These are phyloP conservation scores for Podarcis raffonei DNA, from an alignment of 2,113 vertebrate species.

Conservation along the genomic window DNA sequence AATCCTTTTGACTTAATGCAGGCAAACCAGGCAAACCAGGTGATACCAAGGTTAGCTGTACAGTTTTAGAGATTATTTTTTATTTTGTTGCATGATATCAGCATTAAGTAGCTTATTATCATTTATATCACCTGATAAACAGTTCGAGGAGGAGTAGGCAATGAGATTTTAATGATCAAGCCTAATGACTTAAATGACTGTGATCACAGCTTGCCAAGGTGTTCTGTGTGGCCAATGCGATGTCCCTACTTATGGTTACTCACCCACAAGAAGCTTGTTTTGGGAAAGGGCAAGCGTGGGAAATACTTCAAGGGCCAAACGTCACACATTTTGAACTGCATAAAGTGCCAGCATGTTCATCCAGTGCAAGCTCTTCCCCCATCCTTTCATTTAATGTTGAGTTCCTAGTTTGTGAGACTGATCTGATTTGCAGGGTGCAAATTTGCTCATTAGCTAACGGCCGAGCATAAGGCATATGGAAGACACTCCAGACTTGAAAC, in stretches of 20 bases:
- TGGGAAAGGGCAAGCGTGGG: neutral
- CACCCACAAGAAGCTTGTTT: neutral
- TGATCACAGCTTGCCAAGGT: neutral
- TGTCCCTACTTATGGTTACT: neutral
- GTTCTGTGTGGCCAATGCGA: neutral
- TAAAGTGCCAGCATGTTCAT: neutral
- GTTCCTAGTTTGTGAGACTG: neutral
- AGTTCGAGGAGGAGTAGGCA: neutral
- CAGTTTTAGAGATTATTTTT: neutral
- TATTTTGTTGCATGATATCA: neutral
- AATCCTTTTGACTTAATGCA: neutral
- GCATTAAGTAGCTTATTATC: neutral
- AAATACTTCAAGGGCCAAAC: neutral
- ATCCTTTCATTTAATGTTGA: neutral
- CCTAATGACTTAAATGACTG: too few relatives aligned
- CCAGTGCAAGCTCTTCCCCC: neutral
- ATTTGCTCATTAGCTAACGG: constrained; percentile 1
- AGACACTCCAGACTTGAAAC: neutral
- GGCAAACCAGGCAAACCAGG: neutral
- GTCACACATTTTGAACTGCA: neutral
- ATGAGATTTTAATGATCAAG: too few relatives aligned
- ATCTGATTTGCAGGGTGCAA: neutral
- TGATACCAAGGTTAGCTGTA: neutral
- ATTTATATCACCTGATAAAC: neutral
- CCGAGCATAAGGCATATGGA: neutral